Evolutionary conservation across 2,888 invertebrate genomes (phyloP), one percentile per base, ranked within the genome.

Genomic region (Macrosiphum euphorbiae): DNA sequence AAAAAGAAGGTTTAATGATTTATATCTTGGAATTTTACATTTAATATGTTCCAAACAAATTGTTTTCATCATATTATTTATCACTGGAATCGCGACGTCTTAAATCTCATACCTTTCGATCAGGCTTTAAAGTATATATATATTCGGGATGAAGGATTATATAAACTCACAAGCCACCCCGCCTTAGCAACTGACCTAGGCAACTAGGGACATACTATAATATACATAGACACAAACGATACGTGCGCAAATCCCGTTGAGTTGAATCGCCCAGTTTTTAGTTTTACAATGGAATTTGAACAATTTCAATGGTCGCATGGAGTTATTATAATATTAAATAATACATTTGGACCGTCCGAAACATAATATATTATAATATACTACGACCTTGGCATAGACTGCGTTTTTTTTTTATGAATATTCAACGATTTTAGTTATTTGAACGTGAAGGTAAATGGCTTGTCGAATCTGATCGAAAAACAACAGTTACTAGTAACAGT

Each of bases 381-480:
- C n/a, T n/a, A 67, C 13, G 67, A 78, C 78, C 35, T 78, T 78
- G 78, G 20, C 78, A 78, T 78, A 78, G 78, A 78, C 78, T 20
- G 35, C 20, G 20, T 78, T 78, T 35, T 78, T 78, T 58, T 35
- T 35, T 35, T 35, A 78, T 78, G 78, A 78, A 78, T 78, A 78
- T 78, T 78, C 20, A 78, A 78, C 78, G 35, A 20, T 78, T 78
- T 20, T 35, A 78, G 20, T 35, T 20, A 58, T 85, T 55, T 24
- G n/a, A 86, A 44, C 26, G 7, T 41, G 84, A 91, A 91, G 90
- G 91, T 84, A 84, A 91, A 84, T 91, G 26, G 35, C 91, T 84
- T 41, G n/a, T 85, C 41, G 52, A 28, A 52, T 52, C 3, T 44
- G 58, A 86, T 91, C 85, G 35, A 55, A 41, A 85, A 58, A 55